A percentile compares a stretch with the other conserved stretches of the same genome.
Conservation (phyloP, 2,113 vertebrate species). For the Pavo muticus region DNA sequence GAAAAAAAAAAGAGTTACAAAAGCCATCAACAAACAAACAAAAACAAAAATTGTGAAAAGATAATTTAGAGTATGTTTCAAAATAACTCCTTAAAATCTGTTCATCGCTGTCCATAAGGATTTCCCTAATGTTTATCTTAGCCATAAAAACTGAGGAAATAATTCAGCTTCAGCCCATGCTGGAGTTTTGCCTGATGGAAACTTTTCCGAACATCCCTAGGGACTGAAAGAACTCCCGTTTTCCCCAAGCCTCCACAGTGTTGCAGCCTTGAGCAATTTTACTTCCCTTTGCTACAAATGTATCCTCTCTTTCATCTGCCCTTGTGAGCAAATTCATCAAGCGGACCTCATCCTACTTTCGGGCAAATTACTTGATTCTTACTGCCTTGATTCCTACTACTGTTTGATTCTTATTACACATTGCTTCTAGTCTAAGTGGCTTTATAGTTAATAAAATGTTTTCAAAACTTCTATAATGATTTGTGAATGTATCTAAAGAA, state of each 20-base stretch:
- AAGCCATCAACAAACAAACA: not conserved
- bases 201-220: not conserved
- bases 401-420: not conserved
- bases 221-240: not conserved
- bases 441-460: not conserved
- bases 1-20: not conserved
- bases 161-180: not conserved
- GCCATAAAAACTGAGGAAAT: not conserved
- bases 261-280: conserved; percentile 56
- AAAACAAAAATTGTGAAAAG: not conserved
- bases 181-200: conserved; percentile 1
- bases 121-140: not conserved
- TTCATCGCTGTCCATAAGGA: not conserved
- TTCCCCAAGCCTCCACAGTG: conserved; percentile 26
- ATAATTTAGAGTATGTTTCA: not conserved
- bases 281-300: not conserved
- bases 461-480: not conserved
- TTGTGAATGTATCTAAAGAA: not conserved
- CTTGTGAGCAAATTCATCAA: not conserved
- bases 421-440: not conserved
- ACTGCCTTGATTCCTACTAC: not conserved
- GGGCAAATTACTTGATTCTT: not conserved
- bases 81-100: not conserved
- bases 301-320: not conserved
- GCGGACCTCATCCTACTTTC: not conserved